A percentile compares a stretch with the other conserved stretches of the same genome.
phyloP scores from a whole-genome alignment of 30 jellyfish, hydroid and myxozoan species.

The Hydractinia symbiolongicarpus region DNA sequence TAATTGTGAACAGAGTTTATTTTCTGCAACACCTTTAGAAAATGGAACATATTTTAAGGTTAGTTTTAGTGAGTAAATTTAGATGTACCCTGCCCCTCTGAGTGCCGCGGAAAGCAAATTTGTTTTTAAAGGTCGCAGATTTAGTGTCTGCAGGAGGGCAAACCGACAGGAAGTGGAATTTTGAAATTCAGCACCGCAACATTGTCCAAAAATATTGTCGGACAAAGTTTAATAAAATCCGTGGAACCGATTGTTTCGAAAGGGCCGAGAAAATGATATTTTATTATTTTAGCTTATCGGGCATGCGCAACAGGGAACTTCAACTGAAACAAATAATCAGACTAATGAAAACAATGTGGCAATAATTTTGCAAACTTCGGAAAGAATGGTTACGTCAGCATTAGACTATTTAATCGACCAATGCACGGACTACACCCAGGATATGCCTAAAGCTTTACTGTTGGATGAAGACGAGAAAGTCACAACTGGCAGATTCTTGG shows the following conservation, averaged over 20 bases:
- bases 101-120: no score
- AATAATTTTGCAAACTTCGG: constrained; percentile 19
- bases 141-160: not conserved
- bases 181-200: no score
- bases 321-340: no score
- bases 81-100: not conserved
- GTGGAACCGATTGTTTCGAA: no score
- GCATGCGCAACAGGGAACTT: no score
- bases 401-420: constrained; percentile 52
- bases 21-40: constrained; percentile 46
- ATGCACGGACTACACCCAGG: constrained; percentile 56
- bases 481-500: not conserved
- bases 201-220: no score
- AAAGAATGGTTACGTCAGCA: constrained; percentile 54
- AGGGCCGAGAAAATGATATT: no score
- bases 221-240: no score
- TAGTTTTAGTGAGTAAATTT: not conserved
- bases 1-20: constrained; percentile 69
- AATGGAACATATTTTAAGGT: constrained; percentile 51
- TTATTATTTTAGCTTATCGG: no score
- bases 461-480: constrained; percentile 69
- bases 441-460: constrained; percentile 71
- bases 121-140: no score
- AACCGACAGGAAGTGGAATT: no score
- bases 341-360: constrained; percentile 6